Base-by-base conservation (phyloP, 2,797 vertebrate genomes). In the Aeoliscus strigatus region DNA sequence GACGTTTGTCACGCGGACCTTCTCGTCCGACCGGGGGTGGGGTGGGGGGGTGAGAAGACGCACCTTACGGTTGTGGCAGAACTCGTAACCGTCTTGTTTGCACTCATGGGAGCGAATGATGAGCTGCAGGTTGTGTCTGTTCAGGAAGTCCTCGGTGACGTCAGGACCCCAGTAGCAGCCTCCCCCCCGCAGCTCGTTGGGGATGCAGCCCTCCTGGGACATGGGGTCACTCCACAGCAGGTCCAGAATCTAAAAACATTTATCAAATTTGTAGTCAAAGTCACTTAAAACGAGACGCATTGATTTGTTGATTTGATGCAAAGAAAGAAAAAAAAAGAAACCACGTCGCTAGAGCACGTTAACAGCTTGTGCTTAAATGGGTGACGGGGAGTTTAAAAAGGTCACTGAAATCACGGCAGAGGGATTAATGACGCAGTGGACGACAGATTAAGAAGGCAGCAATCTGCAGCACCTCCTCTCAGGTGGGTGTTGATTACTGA, bases 161-260 rank as follows among this genome's bases (percentile, higher is more conserved):
- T 95, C 90, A 0, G 94, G 94, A 17, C 96, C 94, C 72, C 96
- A 99, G 73, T 93, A 98, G 75, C 93, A 98, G 49, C 94, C 96
- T 0, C 90, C 93, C 0, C 94, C 94, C 32, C 94, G 81, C 21
- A 93, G 83, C 0, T 86, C 84, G 18, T 98, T 98, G 31, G 84
- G 84, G 5, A 81, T 69, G 70, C 94, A 97, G 67, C 95, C 95
- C 0, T 91, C 80, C 63, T 90, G 88, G 35, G 54, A 17, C 88
- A 92, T 88, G 1, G 94, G 94, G 29, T 98, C 94, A 2, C 94
- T 98, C 95, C 94, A 97, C 42, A 97, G 83, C 45, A 98, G 80
- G 66, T 97, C 94, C 42, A 94, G 79, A 49, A 97, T 84, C 94
- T 90, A 60, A n/a, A n/a, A n/a, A n/a, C n/a, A n/a, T n/a, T n/a